Percentiles rank a stretch among this genome's conserved stretches.
Conservation (phyloP, 2,888 invertebrate species). For the Epistrophe eligans region DNA sequence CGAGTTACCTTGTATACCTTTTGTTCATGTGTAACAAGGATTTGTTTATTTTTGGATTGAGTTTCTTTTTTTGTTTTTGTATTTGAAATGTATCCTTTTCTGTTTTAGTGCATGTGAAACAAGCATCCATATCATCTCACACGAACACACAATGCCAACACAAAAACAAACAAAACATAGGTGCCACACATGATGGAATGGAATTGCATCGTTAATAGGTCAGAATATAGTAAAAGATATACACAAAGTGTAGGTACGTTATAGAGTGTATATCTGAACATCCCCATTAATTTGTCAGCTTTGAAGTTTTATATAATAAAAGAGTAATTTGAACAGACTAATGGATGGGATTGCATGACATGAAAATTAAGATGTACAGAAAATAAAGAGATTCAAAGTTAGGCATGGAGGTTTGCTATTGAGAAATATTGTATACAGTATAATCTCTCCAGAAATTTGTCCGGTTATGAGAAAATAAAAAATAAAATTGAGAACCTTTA, state of each 20-base stretch:
- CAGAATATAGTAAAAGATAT: slow-evolving; percentile 12
- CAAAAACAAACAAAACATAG: slow-evolving; percentile 43
- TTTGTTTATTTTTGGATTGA: slow-evolving; percentile 17
- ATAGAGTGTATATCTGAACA: slow-evolving; percentile 36
- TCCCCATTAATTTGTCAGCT: slow-evolving; percentile 54
- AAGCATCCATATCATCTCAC: slow-evolving; percentile 38
- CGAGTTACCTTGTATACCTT: slow-evolving; percentile 27
- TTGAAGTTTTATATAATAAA: slow-evolving; percentile 25
- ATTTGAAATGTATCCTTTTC: not conserved
- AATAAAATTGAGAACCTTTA: too few species aligned
- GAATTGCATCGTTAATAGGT: slow-evolving; percentile 41
- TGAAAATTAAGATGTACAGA: slow-evolving; percentile 16
- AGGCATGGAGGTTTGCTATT: not conserved
- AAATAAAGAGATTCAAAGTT: not conserved
- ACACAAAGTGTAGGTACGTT: not conserved
- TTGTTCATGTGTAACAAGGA: slow-evolving; percentile 27
- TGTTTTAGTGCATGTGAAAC: slow-evolving; percentile 33
- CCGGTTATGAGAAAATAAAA: too few species aligned
- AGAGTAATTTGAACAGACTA: slow-evolving; percentile 17
- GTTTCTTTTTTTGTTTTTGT: not conserved
- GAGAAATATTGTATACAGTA: not conserved
- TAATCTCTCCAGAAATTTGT: too few species aligned
- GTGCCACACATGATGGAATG: slow-evolving; percentile 9
- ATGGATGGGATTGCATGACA: slow-evolving; percentile 32
- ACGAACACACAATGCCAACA: slow-evolving; percentile 37